Conservation (phyloP, 2,113 vertebrate genomes). For the Sylvietta virens region DNA sequence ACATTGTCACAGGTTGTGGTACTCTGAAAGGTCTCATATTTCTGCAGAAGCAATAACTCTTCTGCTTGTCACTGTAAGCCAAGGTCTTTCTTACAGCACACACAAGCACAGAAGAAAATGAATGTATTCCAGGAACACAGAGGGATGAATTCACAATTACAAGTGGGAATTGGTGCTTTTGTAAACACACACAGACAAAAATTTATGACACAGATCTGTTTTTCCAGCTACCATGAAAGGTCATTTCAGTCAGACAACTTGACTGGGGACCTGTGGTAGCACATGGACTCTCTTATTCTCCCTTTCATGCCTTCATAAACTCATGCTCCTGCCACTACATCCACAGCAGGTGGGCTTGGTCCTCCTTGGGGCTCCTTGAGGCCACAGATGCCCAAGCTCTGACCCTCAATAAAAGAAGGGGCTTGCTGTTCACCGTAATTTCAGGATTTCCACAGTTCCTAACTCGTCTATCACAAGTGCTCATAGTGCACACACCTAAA, state of each 20-base stretch:
- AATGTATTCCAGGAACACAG: slow-evolving; percentile 4
- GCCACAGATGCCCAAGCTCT: not conserved
- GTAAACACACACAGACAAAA: not conserved
- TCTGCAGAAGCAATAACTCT: not conserved
- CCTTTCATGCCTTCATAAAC: not conserved
- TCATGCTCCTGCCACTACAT: not conserved
- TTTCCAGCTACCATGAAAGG: not conserved
- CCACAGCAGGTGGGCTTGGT: not conserved
- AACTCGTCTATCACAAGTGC: not conserved
- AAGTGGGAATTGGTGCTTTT: not conserved
- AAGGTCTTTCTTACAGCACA: not conserved
- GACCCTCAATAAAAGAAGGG: not conserved
- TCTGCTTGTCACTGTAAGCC: not conserved
- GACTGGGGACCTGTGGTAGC: not conserved
- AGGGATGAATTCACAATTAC: not conserved
- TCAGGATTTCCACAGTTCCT: not conserved
- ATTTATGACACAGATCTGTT: not conserved
- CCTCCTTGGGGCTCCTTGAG: not conserved
- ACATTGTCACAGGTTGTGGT: not conserved
- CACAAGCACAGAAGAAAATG: not conserved
- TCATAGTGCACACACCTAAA: not conserved
- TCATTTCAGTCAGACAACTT: not conserved
- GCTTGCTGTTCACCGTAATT: not conserved
- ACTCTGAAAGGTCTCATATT: not conserved
- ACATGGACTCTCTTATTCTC: not conserved